Evolutionary conservation across 2,888 invertebrate species (phyloP), one percentile per base, ranked within the genome.

Genomic region (Crepidodera aurea): DNA sequence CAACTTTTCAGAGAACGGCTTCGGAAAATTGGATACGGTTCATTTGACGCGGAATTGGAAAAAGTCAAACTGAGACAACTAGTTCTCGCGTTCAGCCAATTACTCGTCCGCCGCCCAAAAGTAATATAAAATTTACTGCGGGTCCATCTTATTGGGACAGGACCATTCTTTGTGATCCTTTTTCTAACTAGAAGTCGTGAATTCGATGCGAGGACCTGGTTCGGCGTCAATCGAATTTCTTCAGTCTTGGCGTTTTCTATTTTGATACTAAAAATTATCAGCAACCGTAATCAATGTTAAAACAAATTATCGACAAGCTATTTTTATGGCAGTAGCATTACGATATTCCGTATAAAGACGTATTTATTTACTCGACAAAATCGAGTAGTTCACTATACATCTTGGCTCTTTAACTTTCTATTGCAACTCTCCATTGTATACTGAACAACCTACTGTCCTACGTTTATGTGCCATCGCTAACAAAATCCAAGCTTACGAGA

Each of bases 31-130:
- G 74, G 73, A 72, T 71, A 71, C 72, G 73, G 71, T 73, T 74
- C 73, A 75, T 75, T 75, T 73, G 73, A 73, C 72, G 73, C 72
- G 72, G 75, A 75, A 76, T 75, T 74, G 75, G 72, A 69, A 70
- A 54, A 73, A 71, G 70, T 74, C 73, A 69, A 70, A 71, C 70
- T 62, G 57, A 51, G 62, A 62, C 62, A 71, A 71, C 71, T 70
- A 71, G 69, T 72, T 71, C 62, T 71, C 73, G 71, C 72, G 71
- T 73, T 22, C 68, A 71, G 61, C 68, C 67, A 65, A 60, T 69
- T 67, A 65, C 68, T 69, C 68, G 68, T 69, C 62, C 34, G 51
- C 66, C 66, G 63, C 65, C 65, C 65, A 62, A 40, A 44, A 40
- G 57, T 62, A 57, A 57, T 62, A 51, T 62, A 46, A 53, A 62